These are phyloP conservation scores for Luehdorfia chinensis DNA, from an alignment of 1,140 invertebrate species.

Conservation along the genomic window DNA sequence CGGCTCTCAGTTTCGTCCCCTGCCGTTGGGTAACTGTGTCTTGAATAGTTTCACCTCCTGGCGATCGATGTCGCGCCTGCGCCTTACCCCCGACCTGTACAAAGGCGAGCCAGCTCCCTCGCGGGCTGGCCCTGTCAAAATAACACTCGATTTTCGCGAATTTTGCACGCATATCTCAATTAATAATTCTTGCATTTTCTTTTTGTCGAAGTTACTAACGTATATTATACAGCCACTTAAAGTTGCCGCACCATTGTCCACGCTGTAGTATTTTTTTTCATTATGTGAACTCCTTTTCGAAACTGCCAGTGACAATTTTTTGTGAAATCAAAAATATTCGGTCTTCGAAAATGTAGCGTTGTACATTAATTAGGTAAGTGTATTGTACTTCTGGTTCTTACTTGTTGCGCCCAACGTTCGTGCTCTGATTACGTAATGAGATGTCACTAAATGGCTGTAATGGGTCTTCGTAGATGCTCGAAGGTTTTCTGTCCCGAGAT, in stretches of 20 bases:
- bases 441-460: not conserved
- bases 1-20: not conserved
- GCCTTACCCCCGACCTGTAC: constrained; percentile 40
- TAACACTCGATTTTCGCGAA: constrained; percentile 47
- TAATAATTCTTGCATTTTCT: constrained; percentile 19
- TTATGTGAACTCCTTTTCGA: not conserved
- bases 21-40: not conserved
- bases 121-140: constrained; percentile 53
- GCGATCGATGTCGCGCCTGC: constrained; percentile 63
- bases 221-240: not conserved
- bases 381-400: not conserved
- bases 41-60: constrained; percentile 3
- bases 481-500: too few species aligned
- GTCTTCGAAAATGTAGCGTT: constrained; percentile 5
- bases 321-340: constrained; percentile 3
- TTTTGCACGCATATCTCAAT: constrained; percentile 22
- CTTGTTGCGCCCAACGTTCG: constrained; percentile 7
- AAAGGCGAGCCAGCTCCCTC: constrained; percentile 53
- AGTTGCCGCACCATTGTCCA: too few species aligned
- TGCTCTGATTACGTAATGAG: constrained; percentile 11
- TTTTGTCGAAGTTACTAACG: not conserved
- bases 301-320: not conserved
- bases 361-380: constrained; percentile 5
- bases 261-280: not conserved
- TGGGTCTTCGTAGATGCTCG: not conserved